Evolutionary conservation across 2,888 invertebrate species (phyloP), one percentile per base, ranked within the genome.

Genomic region (Melieria crassipennis): DNA sequence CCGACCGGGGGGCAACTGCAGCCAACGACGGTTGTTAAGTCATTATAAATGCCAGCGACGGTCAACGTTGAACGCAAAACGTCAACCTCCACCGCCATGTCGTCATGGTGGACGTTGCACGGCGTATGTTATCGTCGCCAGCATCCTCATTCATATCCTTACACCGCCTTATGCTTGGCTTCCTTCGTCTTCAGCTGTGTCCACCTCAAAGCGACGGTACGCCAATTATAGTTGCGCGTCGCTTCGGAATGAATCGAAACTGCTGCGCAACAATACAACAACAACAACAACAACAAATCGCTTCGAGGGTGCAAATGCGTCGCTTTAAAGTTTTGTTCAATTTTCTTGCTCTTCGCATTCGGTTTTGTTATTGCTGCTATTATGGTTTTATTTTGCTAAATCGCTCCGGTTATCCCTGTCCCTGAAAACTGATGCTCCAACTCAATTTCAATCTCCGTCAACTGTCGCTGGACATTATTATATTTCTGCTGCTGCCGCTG

Each of bases 381-480:
- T 45, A 45, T 67, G 30, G 30, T 30, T 30, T 30, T 30, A 16
- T 57, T 57, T 57, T 57, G 57, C 13, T n/a, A 13, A 9, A 57
- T 57, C 57, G 10, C 62, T 52, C 56, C 62, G 9, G 30, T 45
- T 42, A 9, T 55, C 52, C 16, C 50, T 60, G 60, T 10, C 60
- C 48, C 16, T 46, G 56, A 48, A 11, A 60, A 67, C 50, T 67
- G 69, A 69, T 58, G 69, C 69, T 56, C 69, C 69, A 70, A 80
- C 80, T 79, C 81, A 80, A 81, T 81, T 79, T 81, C 79, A 80
- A 79, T 81, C 80, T 79, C 74, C 78, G 82, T 78, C 82, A 80
- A 80, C 78, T 79, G 78, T 74, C 77, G 76, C 76, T 79, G 78
- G 70, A 61, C 65, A 56, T 69, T 72, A 56, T 66, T 70, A 63